Evolutionary conservation across 1,140 invertebrate genomes (phyloP).

Genomic region (Laupala kohalensis): DNA sequence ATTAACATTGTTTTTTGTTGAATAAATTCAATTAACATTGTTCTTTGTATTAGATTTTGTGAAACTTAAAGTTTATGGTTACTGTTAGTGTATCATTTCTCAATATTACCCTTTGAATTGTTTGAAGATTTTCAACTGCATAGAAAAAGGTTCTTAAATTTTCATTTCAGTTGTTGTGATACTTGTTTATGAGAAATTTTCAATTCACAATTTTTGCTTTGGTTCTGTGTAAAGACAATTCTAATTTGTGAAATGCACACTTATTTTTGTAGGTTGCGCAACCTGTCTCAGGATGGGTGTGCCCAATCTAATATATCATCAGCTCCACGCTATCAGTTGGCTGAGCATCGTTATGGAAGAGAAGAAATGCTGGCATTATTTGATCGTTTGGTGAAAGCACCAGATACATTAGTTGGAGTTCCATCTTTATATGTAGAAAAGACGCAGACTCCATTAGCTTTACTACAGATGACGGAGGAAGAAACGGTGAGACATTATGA

Average conservation of each 20-base stretch:
- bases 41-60: no score
- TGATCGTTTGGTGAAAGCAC: slow-evolving; percentile 49
- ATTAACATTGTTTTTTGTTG: no score
- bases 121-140: no score
- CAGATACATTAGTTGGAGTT: slow-evolving; percentile 48
- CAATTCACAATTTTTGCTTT: no score
- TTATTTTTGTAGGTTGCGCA: slow-evolving; percentile 40
- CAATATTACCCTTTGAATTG: no score
- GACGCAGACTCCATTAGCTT: slow-evolving; percentile 58
- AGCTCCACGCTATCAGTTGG: slow-evolving; percentile 44
- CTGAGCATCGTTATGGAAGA: slow-evolving; percentile 65
- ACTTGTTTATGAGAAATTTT: no score
- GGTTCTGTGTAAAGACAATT: not conserved
- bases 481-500: slow-evolving; percentile 45
- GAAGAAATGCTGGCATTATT: slow-evolving; percentile 82
- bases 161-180: no score
- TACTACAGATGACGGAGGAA: slow-evolving; percentile 64
- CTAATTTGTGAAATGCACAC: not conserved
- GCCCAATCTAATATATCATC: slow-evolving; percentile 19
- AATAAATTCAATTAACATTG: no score
- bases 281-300: slow-evolving; percentile 37
- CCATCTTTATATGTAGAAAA: slow-evolving; percentile 58
- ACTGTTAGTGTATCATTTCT: no score
- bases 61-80: no score
- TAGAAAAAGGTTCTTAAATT: no score